Base-by-base conservation (phyloP, 2,888 invertebrate species). In the Hirtodrosophila cameraria region DNA sequence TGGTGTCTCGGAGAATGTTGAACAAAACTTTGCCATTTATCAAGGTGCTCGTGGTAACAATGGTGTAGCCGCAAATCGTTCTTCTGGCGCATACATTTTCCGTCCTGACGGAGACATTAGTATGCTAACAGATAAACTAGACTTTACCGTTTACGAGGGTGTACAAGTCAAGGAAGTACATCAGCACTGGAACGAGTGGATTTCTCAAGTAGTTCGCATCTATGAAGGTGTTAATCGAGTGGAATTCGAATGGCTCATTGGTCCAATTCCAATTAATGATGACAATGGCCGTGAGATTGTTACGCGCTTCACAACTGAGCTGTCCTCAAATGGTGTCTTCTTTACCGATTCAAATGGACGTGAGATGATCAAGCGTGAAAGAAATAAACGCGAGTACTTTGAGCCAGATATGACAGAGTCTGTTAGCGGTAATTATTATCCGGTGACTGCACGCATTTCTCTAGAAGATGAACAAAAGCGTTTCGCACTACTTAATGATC, bases 341-440 rank as follows among this genome's bases (percentile, higher is more conserved):
- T 97, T 94, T 88, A 99, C 99, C 0, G 99, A 99, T 88, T 95
- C 97, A 0, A 99, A 99, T 89, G 99, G 98, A 0, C 92, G 99
- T 12, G 96, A 98, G 89, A 93, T 96, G 89, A 86, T 98, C 20
- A 93, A 94, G 80, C 92, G 98, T 6, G 64, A 79, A 9, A 88
- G 94, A 20, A 92, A 96, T 83, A 92, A 92, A 60, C 92, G 97
- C 8, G 95, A 96, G 0, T 95, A 97, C 0, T 99, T 95, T 94
- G 91, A 93, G 6, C 73, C 94, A 0, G 91, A 93, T 0, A 83
- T 96, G 30, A 89, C 92, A 0, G 87, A 98, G 88, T 93, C 94
- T 0, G 90, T 96, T 0, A 92, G 97, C 0, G 96, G 94, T 0
- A 99, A 99, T 90, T 99, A 99, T 89, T 99, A 98, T 88, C 99